Conservation (phyloP, 2,113 vertebrate species). For the Xenopus laevis region DNA sequence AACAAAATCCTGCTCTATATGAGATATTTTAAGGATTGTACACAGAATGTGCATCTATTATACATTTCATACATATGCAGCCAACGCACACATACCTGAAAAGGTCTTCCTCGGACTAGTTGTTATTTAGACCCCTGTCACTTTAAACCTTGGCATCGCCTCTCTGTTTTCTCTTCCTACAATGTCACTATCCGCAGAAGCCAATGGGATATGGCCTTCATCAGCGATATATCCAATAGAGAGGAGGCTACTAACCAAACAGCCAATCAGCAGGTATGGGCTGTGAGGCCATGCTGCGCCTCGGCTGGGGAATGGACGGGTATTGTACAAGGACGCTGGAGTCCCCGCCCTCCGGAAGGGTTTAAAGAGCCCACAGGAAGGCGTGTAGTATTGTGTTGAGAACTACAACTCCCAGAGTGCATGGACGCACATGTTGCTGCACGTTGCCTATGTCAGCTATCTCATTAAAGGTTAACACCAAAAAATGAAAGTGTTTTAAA, state of each 20-base stretch:
- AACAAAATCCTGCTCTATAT: too few relatives aligned
- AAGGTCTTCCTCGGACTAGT: neutral
- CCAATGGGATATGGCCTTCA: neutral
- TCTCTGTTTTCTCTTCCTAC: conserved; percentile 16
- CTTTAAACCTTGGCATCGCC: neutral
- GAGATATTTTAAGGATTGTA: too few relatives aligned
- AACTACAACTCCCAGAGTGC: too few relatives aligned
- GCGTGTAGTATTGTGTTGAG: too few relatives aligned
- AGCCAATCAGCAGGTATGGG: neutral
- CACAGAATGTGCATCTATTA: too few relatives aligned
- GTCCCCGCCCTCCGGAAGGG: neutral
- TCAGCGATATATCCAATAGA: conserved; percentile 2
- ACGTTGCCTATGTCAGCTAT: too few relatives aligned
- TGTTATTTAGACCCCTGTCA: neutral
- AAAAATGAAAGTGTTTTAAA: too few relatives aligned
- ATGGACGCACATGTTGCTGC: too few relatives aligned
- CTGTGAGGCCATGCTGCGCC: neutral
- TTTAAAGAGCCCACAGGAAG: too few relatives aligned
- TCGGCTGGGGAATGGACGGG: neutral
- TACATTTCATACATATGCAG: too few relatives aligned
- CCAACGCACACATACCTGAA: conserved; percentile 7
- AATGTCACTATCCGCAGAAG: neutral
- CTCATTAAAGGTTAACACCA: too few relatives aligned
- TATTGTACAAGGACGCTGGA: neutral
- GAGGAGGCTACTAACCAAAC: neutral